phyloP scores from a whole-genome alignment of 2,888 invertebrate genomes.

The Melikaiella ostensackeni region DNA sequence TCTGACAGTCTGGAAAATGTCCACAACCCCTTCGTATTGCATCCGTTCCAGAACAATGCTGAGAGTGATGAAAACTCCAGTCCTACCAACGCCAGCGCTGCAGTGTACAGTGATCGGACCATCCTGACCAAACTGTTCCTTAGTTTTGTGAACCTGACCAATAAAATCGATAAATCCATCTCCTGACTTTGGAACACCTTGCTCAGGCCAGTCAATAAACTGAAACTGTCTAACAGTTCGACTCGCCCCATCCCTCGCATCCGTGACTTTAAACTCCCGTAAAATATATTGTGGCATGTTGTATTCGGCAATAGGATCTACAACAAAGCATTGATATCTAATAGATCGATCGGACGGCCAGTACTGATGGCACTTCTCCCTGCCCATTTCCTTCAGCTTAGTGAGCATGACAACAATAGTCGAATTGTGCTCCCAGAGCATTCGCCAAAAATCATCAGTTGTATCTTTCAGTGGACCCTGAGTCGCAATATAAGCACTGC shows the following conservation, averaged over 20 bases:
- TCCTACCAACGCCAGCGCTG: slow-evolving; percentile 98
- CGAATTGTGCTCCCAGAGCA: slow-evolving; percentile 99
- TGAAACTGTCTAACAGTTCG: slow-evolving; percentile 97
- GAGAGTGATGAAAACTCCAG: slow-evolving; percentile 98
- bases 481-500: slow-evolving; percentile 98
- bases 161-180: slow-evolving; percentile 99
- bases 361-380: slow-evolving; percentile 99
- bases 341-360: slow-evolving; percentile 99
- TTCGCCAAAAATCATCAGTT: slow-evolving; percentile 99
- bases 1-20: slow-evolving; percentile 99
- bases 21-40: slow-evolving; percentile 99
- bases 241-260: slow-evolving; percentile 97
- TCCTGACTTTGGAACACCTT: slow-evolving; percentile 97
- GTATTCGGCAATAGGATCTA: slow-evolving; percentile 99
- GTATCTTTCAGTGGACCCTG: slow-evolving; percentile 98
- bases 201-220: slow-evolving; percentile 97
- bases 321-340: slow-evolving; percentile 98
- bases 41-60: slow-evolving; percentile 99
- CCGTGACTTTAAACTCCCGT: slow-evolving; percentile 99
- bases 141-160: slow-evolving; percentile 99
- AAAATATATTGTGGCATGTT: slow-evolving; percentile 99
- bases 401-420: slow-evolving; percentile 99
- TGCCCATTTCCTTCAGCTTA: slow-evolving; percentile 97
- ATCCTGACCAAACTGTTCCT: slow-evolving; percentile 99
- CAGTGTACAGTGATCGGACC: slow-evolving; percentile 98